phyloP scores from a whole-genome alignment of 1,140 invertebrate genomes.

The Campodea augens region DNA sequence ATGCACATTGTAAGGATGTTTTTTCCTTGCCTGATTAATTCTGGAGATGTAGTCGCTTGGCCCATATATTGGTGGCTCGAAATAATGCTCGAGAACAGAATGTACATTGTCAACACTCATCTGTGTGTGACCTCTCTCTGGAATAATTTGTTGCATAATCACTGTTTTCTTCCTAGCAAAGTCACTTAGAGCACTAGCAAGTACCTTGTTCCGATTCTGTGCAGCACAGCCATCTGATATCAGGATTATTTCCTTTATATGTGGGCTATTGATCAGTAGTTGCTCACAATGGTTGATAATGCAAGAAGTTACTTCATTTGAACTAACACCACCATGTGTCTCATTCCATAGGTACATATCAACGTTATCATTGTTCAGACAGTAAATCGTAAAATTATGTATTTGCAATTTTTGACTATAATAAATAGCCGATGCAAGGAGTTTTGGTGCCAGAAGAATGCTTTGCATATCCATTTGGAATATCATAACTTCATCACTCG shows the following conservation, averaged over 20 bases:
- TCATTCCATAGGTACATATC: neutral
- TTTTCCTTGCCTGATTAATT: slow-evolving; percentile 10
- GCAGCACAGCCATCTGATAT: neutral
- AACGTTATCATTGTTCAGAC: too few relatives aligned
- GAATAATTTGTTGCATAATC: neutral
- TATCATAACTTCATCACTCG: neutral
- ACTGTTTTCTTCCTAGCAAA: neutral
- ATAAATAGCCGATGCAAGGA: neutral
- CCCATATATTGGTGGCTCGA: neutral
- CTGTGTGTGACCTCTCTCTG: neutral
- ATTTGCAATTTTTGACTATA: neutral
- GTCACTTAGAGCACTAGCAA: neutral
- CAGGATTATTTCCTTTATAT: slow-evolving; percentile 1
- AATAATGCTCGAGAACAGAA: neutral
- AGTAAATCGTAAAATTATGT: neutral
- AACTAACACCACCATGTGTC: neutral
- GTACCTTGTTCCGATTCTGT: slow-evolving; percentile 1
- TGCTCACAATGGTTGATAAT: neutral
- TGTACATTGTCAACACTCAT: slow-evolving; percentile 1
- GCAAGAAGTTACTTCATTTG: neutral
- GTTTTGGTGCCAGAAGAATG: neutral
- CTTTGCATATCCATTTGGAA: slow-evolving; percentile 1
- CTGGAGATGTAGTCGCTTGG: slow-evolving; percentile 1
- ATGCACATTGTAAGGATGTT: slow-evolving; percentile 10
- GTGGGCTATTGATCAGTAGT: neutral